Percentiles rank a stretch among this genome's conserved stretches.
These are phyloP conservation scores for Orthosia gracilis DNA, from an alignment of 2,888 invertebrate species.

Conservation along the genomic window DNA sequence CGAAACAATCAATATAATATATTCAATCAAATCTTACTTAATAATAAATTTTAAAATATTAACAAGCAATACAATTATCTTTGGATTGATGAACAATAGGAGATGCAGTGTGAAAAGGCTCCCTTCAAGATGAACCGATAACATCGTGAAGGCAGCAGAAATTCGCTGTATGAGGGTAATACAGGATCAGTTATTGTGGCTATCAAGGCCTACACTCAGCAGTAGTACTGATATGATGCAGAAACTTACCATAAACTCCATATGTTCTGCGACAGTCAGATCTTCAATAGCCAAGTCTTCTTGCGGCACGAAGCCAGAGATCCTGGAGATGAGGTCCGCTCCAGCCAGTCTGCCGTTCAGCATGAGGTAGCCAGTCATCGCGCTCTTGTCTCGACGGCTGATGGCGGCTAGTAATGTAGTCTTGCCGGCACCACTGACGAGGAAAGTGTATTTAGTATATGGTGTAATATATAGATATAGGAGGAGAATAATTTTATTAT, in stretches of 20 bases:
- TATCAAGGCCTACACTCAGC: neutral
- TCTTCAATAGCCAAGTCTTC: constrained; percentile 95
- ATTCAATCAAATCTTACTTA: too few species aligned
- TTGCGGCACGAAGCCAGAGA: constrained; percentile 97
- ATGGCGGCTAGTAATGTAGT: constrained; percentile 94
- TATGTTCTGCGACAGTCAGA: constrained; percentile 95
- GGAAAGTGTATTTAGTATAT: neutral
- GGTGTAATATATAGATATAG: neutral
- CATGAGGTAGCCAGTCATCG: constrained; percentile 93
- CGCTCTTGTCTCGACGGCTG: constrained; percentile 93
- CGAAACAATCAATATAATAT: neutral
- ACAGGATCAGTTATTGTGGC: neutral
- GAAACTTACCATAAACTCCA: constrained; percentile 95
- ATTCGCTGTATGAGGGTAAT: too few species aligned
- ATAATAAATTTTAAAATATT: too few species aligned
- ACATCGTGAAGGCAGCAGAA: neutral
- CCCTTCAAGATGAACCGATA: neutral
- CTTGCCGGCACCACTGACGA: constrained; percentile 94
- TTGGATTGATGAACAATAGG: too few species aligned
- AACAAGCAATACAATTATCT: too few species aligned
- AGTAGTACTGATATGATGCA: neutral
- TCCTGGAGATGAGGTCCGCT: constrained; percentile 92
- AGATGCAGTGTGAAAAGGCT: neutral
- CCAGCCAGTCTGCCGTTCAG: constrained; percentile 93
- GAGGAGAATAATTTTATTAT: too few species aligned